These are phyloP conservation scores for Ditula angustiorana DNA, from an alignment of 2,888 invertebrate genomes.

Conservation along the genomic window DNA sequence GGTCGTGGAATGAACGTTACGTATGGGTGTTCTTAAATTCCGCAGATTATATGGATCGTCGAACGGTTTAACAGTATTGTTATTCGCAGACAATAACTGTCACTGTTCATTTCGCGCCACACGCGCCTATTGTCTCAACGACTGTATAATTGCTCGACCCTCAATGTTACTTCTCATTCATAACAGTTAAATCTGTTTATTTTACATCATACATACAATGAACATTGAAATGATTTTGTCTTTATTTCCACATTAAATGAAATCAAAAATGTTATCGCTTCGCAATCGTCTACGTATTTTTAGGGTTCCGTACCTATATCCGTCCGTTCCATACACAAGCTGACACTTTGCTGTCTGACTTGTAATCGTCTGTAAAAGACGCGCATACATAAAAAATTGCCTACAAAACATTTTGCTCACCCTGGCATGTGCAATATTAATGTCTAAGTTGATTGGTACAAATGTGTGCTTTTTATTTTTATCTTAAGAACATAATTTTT, in stretches of 20 bases:
- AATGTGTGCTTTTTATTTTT: no score
- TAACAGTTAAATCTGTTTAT: conserved; percentile 38
- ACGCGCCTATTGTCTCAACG: conserved; percentile 40
- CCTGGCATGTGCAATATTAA: no score
- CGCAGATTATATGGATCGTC: conserved; percentile 3
- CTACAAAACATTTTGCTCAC: no score
- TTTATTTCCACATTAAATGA: conserved; percentile 11
- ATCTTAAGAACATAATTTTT: no score
- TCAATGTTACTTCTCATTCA: conserved; percentile 40
- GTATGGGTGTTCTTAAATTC: background rate
- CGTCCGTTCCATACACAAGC: no score
- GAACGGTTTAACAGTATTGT: conserved; percentile 30
- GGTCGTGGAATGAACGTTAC: no score
- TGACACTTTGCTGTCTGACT: no score
- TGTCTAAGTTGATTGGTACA: no score
- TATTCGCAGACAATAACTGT: conserved; percentile 39
- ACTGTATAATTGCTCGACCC: conserved; percentile 39
- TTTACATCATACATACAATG: conserved; percentile 21
- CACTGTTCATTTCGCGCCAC: conserved; percentile 30
- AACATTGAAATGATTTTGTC: conserved; percentile 29
- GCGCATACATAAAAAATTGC: no score
- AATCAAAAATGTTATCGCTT: conserved; percentile 15
- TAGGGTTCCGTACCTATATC: no score
- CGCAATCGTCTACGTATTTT: conserved; percentile 7
- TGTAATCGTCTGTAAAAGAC: no score